Base-by-base conservation (phyloP, 2,888 invertebrate genomes). In the Nomada fabriciana region DNA sequence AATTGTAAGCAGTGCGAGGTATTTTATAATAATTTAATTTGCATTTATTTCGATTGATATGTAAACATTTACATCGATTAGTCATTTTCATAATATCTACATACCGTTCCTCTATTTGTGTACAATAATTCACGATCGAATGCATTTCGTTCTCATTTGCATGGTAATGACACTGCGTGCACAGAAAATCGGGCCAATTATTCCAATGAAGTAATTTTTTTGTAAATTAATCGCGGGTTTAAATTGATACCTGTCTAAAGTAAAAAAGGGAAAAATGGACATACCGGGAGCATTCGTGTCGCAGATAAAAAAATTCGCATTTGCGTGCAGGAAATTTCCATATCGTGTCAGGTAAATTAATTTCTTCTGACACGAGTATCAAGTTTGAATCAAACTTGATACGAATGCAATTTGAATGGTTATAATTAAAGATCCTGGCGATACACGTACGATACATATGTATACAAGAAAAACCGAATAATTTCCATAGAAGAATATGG, bases 101-200 rank as follows among this genome's bases (percentile, higher is more conserved):
- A 9, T 13, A n/a, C 57, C 13, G 29, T 25, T 42, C 42, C 29
- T 47, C 42, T 65, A 50, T 76, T 73, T 76, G 59, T 18, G 18
- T 43, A 76, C 60, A 59, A 59, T 76, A 76, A 76, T 73, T 73
- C 65, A 42, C 23, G 52, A 65, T 65, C 65, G 65, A 25, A 67
- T 73, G 43, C 60, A 67, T 74, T 65, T 47, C 74, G 18, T 18
- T 36, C 64, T 52, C 50, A 72, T 76, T 76, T 76, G 64, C 50
- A 73, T 65, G 43, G 43, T 74, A 74, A 77, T 77, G 29, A 20
- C 36, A n/a, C n/a, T 23, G 29, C 13, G 47, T 13, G 23, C 10
- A 42, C 25, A 15, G 36, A 23, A 25, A 47, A 25, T 59, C 47
- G n/a, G 29, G 29, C n/a, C 43, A 42, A 60, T 65, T 42, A 50